These are phyloP conservation scores for Morus bassanus DNA, from an alignment of 2,797 vertebrate species.

Conservation along the genomic window DNA sequence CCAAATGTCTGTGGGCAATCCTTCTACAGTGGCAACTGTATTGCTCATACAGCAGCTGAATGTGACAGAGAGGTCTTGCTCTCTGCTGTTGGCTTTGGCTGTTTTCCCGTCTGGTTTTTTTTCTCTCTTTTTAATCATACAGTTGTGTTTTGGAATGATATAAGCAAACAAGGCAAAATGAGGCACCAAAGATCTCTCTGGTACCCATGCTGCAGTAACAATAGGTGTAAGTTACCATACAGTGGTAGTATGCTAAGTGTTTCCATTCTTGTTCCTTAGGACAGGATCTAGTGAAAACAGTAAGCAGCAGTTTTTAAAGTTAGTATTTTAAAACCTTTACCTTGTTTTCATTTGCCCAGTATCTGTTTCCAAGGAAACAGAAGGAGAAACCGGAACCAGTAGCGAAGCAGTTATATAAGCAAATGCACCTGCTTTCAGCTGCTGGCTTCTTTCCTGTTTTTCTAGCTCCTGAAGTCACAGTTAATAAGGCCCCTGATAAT, in stretches of 20 bases:
- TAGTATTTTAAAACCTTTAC: conserved; percentile 33
- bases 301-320: conserved; percentile 10
- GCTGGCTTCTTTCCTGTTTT: not conserved
- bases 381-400: not conserved
- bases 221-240: not conserved
- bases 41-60: not conserved
- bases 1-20: not conserved
- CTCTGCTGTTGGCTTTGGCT: not conserved
- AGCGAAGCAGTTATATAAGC: not conserved
- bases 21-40: not conserved
- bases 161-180: not conserved
- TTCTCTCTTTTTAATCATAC: not conserved
- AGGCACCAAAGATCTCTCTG: not conserved
- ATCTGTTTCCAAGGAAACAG: conserved; percentile 65
- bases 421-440: not conserved
- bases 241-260: not conserved
- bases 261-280: not conserved
- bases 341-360: conserved; percentile 1
- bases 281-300: not conserved
- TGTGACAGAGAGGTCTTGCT: not conserved
- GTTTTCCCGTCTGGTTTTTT: not conserved
- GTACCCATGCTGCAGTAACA: not conserved
- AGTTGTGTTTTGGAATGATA: not conserved
- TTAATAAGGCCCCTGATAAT: not conserved
- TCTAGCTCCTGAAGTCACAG: not conserved